phyloP scores from a whole-genome alignment of 2,888 invertebrate species.

The Phalera bucephala region DNA sequence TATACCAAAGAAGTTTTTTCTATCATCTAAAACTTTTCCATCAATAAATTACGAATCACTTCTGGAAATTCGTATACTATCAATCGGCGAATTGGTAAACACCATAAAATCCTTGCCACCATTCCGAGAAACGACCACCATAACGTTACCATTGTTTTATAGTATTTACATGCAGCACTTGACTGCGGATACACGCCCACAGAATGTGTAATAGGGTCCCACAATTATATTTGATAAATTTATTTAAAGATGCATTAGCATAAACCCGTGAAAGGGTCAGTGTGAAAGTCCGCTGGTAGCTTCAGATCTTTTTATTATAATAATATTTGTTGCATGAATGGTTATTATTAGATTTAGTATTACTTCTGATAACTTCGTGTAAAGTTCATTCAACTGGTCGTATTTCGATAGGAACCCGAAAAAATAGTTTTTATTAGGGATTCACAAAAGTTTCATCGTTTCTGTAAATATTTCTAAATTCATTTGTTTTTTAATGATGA shows the following conservation, averaged over 20 bases:
- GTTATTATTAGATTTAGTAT: no score
- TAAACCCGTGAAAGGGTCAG: conserved; percentile 66
- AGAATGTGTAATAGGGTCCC: conserved; percentile 79
- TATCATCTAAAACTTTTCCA: conserved; percentile 17
- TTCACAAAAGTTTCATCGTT: no score
- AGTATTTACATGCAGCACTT: conserved; percentile 68
- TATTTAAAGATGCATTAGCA: conserved; percentile 75
- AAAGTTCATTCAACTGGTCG: no score
- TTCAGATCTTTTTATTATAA: neutral
- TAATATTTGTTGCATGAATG: no score
- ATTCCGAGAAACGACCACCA: conserved; percentile 80
- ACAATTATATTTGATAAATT: conserved; percentile 82
- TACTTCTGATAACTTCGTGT: no score
- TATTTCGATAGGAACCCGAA: no score
- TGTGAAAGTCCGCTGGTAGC: conserved; percentile 52
- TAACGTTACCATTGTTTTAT: conserved; percentile 74
- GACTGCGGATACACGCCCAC: conserved; percentile 74
- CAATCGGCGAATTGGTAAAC: conserved; percentile 67
- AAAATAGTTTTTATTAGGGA: no score
- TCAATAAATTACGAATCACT: conserved; percentile 22
- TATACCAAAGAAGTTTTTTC: neutral
- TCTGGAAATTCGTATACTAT: conserved; percentile 48
- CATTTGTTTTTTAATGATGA: no score
- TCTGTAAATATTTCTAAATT: no score
- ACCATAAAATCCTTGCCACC: conserved; percentile 68